A percentile compares a stretch with the other conserved stretches of the same genome.
Conservation (phyloP, 2,113 vertebrate genomes). For the Naja naja region DNA sequence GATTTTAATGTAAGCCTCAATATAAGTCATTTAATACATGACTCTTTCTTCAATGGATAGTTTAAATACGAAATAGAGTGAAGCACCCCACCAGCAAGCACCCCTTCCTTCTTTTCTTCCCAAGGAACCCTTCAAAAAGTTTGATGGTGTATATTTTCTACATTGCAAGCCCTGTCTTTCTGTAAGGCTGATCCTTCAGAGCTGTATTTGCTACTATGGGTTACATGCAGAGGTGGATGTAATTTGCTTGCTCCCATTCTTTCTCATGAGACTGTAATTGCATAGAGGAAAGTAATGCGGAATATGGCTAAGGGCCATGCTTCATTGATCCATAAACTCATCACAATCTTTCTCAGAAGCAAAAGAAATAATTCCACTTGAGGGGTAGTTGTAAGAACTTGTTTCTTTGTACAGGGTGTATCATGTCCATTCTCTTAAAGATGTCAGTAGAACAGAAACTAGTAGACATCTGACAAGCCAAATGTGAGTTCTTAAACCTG, state of each 20-base stretch:
- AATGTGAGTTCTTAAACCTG: not conserved
- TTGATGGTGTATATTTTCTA: not conserved
- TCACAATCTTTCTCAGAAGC: not conserved
- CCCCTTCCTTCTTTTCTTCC: not conserved
- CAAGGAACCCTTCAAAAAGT: not conserved
- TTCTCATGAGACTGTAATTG: not conserved
- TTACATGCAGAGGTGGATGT: not conserved
- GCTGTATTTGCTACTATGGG: not conserved
- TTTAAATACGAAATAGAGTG: not conserved
- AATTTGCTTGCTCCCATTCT: not conserved
- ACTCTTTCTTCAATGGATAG: constrained; percentile 32
- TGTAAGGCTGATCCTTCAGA: not conserved
- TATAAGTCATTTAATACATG: not conserved
- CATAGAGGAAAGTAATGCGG: not conserved
- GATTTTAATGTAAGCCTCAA: not conserved
- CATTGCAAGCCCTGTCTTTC: not conserved
- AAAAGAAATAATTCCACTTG: not conserved
- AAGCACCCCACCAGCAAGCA: too few relatives aligned
- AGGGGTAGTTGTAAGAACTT: not conserved
- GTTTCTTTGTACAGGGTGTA: not conserved
- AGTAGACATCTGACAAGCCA: not conserved
- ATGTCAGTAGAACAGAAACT: not conserved
- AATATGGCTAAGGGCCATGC: not conserved
- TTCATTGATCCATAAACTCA: not conserved
- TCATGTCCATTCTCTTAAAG: not conserved